Percentiles rank a stretch among this genome's conserved stretches.
These are phyloP conservation scores for Holocentrus rufus DNA, from an alignment of 2,797 vertebrate species.

Conservation along the genomic window DNA sequence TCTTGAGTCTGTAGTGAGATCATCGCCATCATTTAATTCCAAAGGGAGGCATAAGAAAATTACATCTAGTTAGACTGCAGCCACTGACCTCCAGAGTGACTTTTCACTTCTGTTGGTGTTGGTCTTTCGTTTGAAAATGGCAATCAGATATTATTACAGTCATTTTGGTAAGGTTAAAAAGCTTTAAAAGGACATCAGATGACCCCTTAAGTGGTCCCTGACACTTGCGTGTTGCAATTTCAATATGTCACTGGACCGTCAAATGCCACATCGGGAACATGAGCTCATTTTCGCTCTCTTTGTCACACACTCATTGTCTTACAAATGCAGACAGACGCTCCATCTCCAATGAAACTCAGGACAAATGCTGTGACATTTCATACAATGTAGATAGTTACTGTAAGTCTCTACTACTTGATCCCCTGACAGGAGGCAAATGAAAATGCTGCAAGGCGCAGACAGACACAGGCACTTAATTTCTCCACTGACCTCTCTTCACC, in stretches of 20 bases:
- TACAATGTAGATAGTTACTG: slow-evolving; percentile 1
- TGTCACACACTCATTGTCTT: not conserved
- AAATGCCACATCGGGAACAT: slow-evolving; percentile 11
- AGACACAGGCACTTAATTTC: not conserved
- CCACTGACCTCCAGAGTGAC: not conserved
- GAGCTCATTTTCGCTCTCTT: not conserved
- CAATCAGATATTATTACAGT: not conserved
- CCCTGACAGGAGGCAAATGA: slow-evolving; percentile 1
- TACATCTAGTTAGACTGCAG: too few species aligned
- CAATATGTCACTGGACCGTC: not conserved
- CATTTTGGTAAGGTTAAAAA: not conserved
- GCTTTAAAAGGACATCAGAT: not conserved
- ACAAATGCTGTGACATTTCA: slow-evolving; percentile 14
- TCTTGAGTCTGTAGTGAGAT: too few species aligned
- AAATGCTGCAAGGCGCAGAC: not conserved
- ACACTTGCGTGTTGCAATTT: slow-evolving; percentile 7
- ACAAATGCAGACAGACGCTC: not conserved
- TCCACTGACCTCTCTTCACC: not conserved
- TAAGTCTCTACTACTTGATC: slow-evolving; percentile 1
- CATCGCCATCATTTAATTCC: too few species aligned
- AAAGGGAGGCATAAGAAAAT: not conserved
- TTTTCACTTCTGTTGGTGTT: not conserved
- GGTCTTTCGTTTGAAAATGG: not conserved
- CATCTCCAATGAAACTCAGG: not conserved
- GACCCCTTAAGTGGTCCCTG: not conserved